Evolutionary conservation across 2,113 vertebrate species (phyloP).

Genomic region (Notarius lentiginosus): DNA sequence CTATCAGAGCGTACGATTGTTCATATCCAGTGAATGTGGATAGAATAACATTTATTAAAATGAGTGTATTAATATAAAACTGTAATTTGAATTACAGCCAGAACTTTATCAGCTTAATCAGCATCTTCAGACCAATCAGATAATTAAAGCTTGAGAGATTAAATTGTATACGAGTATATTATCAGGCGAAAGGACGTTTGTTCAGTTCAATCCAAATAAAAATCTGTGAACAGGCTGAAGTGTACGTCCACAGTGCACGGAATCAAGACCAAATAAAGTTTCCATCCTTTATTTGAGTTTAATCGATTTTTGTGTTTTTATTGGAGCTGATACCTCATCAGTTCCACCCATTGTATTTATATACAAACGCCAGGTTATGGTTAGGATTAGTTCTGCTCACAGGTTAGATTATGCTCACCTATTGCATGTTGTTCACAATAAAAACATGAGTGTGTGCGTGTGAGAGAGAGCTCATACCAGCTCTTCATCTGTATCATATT

Average conservation of each 20-base stretch:
- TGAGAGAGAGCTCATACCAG: background rate
- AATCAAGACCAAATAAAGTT: constrained; percentile 15
- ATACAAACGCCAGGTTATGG: background rate
- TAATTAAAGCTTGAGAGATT: background rate
- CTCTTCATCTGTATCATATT: constrained; percentile 26
- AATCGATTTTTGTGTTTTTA: background rate
- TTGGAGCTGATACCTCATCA: background rate
- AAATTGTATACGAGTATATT: background rate
- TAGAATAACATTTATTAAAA: background rate
- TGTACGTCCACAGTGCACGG: background rate
- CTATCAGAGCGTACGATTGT: no score
- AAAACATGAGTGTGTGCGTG: background rate
- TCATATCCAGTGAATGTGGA: no score
- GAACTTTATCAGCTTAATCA: background rate
- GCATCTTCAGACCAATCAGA: background rate
- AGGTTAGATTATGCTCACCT: background rate
- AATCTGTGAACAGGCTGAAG: background rate
- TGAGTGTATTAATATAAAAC: background rate
- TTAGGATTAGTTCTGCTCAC: background rate
- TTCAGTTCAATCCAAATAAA: background rate
- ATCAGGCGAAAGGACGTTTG: background rate
- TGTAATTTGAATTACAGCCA: background rate
- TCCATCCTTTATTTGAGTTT: background rate
- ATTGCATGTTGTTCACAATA: constrained; percentile 14
- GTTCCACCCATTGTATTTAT: constrained; percentile 7